Base-by-base conservation (phyloP, 2,113 vertebrate genomes). In the Alligator sinensis region DNA sequence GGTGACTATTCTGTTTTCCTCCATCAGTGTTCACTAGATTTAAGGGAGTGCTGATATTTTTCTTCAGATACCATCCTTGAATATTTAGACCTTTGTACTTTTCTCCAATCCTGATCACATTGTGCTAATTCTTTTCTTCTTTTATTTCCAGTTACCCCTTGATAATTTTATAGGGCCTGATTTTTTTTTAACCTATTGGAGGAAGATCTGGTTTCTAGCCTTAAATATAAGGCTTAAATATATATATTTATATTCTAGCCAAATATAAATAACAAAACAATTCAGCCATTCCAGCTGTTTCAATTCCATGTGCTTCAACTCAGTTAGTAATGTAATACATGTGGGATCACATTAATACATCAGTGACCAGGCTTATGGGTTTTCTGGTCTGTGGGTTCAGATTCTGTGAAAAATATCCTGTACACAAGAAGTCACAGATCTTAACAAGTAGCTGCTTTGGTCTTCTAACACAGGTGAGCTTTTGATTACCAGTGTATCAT, bases 81-180 rank as follows among this genome's bases (percentile, higher is more conserved):
- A 11, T 60, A 84, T 21, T n/a, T 47, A 96, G 88, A 87, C 75
- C 34, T 82, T 84, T 92, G 64, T 66, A 34, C 34, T 91, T 82
- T 89, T 66, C 86, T 77, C 82, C 63, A 95, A 74, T 63, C 83
- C 15, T 89, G 59, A 79, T 96, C 94, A 66, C 86, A n/a, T 84
- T 91, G 90, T 88, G 76, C 47, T 96, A 94, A 96, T 95, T 34
- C 16, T 88, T 96, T 95, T 96, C 94, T 95, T 93, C 89, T 93
- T 89, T 96, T 87, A 86, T 91, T 84, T 93, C 80, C 79, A 77
- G 15, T 92, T 86, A 80, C 5, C 6, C 78, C 63, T 91, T 86
- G 79, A 7, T 75, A 59, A 85, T 86, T 96, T 90, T 88, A 91
- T 92, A 85, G 82, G 91, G 80, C 57, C 87, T 95, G 89, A 75